These are phyloP conservation scores for Caenorhabditis inopinata DNA, from an alignment of 1,140 invertebrate species.

Conservation along the genomic window DNA sequence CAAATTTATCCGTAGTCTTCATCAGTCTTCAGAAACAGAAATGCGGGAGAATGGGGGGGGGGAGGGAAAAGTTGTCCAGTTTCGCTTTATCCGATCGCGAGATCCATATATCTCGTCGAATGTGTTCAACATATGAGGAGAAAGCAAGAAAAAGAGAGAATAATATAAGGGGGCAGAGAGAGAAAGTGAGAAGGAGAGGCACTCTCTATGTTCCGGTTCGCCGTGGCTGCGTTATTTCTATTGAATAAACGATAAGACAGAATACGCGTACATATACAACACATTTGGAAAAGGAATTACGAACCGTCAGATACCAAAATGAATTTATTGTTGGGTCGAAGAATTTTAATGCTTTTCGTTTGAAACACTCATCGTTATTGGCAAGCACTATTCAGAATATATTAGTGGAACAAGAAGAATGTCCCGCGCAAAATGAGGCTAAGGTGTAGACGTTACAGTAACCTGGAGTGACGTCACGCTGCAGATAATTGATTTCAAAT, in stretches of 20 bases:
- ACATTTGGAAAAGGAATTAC: background rate
- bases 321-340: background rate
- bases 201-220: conserved; percentile 33
- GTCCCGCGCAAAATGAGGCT: no score
- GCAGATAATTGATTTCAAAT: no score
- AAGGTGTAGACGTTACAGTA: no score
- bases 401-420: no score
- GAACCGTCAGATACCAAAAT: background rate
- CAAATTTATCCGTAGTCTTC: conserved; percentile 11
- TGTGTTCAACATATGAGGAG: background rate
- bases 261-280: background rate
- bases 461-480: no score
- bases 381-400: no score
- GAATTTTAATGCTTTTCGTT: background rate
- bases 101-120: background rate
- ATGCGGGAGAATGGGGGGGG: background rate
- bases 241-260: conserved; percentile 13
- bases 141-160: background rate
- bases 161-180: no score
- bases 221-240: background rate
- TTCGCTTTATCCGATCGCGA: conserved; percentile 10
- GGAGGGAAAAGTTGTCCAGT: conserved; percentile 1
- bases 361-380: no score
- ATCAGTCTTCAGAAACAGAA: background rate
- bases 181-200: no score